Percentiles rank a stretch among this genome's conserved stretches.
Evolutionary conservation across 2,113 vertebrate species (phyloP).

Genomic region (Larimichthys polyactis): DNA sequence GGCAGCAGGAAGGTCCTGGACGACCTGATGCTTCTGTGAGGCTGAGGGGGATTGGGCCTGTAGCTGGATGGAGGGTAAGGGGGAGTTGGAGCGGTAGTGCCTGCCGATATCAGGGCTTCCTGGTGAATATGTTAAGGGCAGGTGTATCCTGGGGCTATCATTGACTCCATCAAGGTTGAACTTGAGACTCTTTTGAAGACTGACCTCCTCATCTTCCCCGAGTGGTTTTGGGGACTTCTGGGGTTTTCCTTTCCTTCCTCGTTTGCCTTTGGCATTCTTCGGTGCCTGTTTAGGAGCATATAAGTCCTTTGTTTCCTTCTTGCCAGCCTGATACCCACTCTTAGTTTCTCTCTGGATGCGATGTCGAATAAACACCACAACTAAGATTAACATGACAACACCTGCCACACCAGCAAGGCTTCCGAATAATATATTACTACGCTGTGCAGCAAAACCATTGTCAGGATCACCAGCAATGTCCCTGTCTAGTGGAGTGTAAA

Average conservation of each 20-base stretch:
- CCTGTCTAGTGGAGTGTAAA: constrained; percentile 95
- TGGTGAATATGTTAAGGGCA: constrained; percentile 97
- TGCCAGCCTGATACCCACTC: constrained; percentile 98
- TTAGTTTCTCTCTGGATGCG: constrained; percentile 96
- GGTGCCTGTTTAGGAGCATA: constrained; percentile 94
- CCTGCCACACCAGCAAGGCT: constrained; percentile 96
- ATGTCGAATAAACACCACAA: constrained; percentile 93
- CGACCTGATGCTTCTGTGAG: constrained; percentile 98
- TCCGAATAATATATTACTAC: constrained; percentile 96
- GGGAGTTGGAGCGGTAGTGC: constrained; percentile 98
- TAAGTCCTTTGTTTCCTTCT: constrained; percentile 99
- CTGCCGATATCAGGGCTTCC: constrained; percentile 97
- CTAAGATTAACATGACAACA: constrained; percentile 92
- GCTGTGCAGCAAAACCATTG: constrained; percentile 92
- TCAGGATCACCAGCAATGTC: constrained; percentile 98
- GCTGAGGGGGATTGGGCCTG: constrained; percentile 98
- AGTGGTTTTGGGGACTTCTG: constrained; percentile 92
- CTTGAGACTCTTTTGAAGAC: constrained; percentile 96
- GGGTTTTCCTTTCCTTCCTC: constrained; percentile 94
- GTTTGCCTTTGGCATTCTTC: constrained; percentile 93
- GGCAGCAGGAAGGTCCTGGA: constrained; percentile 97
- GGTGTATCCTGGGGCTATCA: constrained; percentile 97
- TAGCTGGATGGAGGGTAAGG: constrained; percentile 97
- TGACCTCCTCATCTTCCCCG: constrained; percentile 90
- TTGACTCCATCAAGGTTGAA: constrained; percentile 96